phyloP scores from a whole-genome alignment of 2,888 invertebrate species.

The Chironomus riparius region DNA sequence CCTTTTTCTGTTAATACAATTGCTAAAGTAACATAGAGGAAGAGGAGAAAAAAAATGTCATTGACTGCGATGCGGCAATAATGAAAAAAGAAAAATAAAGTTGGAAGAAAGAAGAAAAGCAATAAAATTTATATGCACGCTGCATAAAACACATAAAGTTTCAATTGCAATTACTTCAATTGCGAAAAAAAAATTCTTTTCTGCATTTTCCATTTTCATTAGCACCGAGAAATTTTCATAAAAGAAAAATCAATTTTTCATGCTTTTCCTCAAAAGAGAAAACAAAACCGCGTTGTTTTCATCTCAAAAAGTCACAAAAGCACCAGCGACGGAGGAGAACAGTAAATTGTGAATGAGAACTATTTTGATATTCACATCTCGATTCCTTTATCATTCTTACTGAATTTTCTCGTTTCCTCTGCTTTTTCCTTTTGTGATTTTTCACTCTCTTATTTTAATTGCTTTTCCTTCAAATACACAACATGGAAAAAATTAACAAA shows the following conservation, averaged over 20 bases:
- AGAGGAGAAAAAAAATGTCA: neutral
- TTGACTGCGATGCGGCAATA: neutral
- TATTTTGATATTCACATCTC: constrained; percentile 20
- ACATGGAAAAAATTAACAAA: neutral
- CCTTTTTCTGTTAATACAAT: no score
- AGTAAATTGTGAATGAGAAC: neutral
- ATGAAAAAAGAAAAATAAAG: neutral
- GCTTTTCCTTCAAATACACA: neutral
- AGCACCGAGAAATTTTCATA: neutral
- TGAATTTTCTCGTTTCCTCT: no score
- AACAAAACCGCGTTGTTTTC: constrained; percentile 14
- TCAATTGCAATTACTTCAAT: neutral
- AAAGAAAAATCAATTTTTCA: neutral
- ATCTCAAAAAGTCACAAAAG: constrained; percentile 1
- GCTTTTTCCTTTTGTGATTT: no score
- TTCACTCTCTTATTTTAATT: constrained; percentile 16
- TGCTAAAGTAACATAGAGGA: no score
- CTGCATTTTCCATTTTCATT: neutral
- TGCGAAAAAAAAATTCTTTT: neutral
- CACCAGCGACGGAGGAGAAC: neutral
- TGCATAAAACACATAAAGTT: neutral
- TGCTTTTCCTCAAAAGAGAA: neutral
- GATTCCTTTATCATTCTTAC: constrained; percentile 7
- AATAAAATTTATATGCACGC: neutral
- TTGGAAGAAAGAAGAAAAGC: neutral